Conservation (phyloP, 2,113 vertebrate species). For the Takifugu flavidus region DNA sequence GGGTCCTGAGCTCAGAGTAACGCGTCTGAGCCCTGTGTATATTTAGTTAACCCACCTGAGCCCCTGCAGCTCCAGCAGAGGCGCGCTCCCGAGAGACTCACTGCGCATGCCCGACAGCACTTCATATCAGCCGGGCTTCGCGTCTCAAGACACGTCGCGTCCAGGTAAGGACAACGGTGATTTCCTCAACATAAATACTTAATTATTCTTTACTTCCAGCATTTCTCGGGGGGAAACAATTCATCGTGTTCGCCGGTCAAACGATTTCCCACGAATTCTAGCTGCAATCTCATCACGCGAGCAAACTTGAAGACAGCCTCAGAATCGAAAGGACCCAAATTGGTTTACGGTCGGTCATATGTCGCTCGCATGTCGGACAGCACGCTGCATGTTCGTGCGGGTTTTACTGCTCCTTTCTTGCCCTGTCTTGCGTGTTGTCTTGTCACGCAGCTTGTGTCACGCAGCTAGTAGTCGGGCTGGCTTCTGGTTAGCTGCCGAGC, state of each 20-base stretch:
- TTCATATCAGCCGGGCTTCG: slow-evolving; percentile 21
- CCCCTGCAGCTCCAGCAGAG: not conserved
- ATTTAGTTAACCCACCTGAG: slow-evolving; percentile 14
- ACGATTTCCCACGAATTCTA: not conserved
- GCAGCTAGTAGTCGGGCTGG: not conserved
- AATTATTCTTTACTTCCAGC: not conserved
- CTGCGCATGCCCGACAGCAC: slow-evolving; percentile 58
- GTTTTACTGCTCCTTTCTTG: not conserved
- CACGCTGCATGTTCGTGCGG: not conserved
- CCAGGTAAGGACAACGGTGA: slow-evolving; percentile 37
- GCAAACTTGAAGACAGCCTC: slow-evolving; percentile 25
- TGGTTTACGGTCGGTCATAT: not conserved
- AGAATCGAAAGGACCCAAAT: slow-evolving; percentile 21
- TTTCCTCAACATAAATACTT: not conserved
- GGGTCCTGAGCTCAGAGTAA: no score
- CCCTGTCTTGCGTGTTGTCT: not conserved
- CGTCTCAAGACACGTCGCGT: slow-evolving; percentile 56
- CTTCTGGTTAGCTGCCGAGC: slow-evolving; percentile 7
- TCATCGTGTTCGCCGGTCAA: not conserved
- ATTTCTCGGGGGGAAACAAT: not conserved
- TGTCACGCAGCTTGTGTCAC: not conserved
- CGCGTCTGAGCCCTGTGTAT: not conserved
- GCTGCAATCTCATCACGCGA: slow-evolving; percentile 10
- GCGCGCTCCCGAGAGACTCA: not conserved
- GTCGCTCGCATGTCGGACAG: slow-evolving; percentile 18